A percentile compares a stretch with the other conserved stretches of the same genome.
These are phyloP conservation scores for Muricea muricata DNA, from an alignment of 92 coral and sea anemone genomes.

Conservation along the genomic window DNA sequence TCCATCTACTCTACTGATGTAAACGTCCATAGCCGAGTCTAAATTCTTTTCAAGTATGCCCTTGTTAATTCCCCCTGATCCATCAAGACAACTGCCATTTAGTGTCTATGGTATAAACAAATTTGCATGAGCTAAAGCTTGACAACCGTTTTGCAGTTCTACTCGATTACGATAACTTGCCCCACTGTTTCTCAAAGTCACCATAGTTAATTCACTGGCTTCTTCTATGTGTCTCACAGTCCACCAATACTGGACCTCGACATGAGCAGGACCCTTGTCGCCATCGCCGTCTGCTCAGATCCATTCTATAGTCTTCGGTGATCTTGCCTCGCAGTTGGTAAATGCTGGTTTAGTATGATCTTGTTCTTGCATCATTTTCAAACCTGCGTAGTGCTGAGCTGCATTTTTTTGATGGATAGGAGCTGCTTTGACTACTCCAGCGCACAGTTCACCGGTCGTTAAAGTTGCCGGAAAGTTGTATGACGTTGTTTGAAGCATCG, in stretches of 20 bases:
- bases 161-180: slow-evolving; percentile 67
- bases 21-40: slow-evolving; percentile 70
- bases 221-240: slow-evolving; percentile 42
- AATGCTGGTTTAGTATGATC: slow-evolving; percentile 59
- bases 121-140: slow-evolving; percentile 65
- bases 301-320: slow-evolving; percentile 58
- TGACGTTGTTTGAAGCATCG: slow-evolving; percentile 35
- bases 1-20: slow-evolving; percentile 71
- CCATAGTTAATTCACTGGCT: slow-evolving; percentile 33
- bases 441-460: slow-evolving; percentile 6
- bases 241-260: slow-evolving; percentile 75
- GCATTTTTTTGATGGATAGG: slow-evolving; percentile 50
- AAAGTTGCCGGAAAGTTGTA: too few species aligned
- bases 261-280: slow-evolving; percentile 72
- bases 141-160: slow-evolving; percentile 73
- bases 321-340: slow-evolving; percentile 37
- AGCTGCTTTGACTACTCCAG: slow-evolving; percentile 49
- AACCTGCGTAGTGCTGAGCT: slow-evolving; percentile 70
- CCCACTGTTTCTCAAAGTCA: slow-evolving; percentile 68
- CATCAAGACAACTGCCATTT: slow-evolving; percentile 56
- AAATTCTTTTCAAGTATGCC: slow-evolving; percentile 52
- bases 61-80: slow-evolving; percentile 54
- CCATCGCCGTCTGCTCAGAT: slow-evolving; percentile 65
- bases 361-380: slow-evolving; percentile 50
- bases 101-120: slow-evolving; percentile 74